Conservation (phyloP, 2,113 vertebrate genomes). For the Rhegmatorhina hoffmannsi region DNA sequence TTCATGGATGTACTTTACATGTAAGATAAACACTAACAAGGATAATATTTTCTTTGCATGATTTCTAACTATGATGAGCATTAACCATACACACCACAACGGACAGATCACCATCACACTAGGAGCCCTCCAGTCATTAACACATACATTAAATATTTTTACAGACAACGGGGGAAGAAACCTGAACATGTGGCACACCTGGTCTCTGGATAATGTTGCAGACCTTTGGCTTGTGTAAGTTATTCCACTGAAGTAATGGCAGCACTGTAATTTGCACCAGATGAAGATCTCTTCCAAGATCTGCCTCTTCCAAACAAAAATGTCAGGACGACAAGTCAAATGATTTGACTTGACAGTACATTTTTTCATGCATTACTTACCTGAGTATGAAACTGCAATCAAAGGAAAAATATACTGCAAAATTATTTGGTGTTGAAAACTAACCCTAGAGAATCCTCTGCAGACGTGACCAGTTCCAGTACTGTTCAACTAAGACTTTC, state of each 20-base stretch:
- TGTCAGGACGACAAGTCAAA: not conserved
- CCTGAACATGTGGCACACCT: not conserved
- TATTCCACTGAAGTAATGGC: constrained; percentile 25
- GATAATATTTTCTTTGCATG: not conserved
- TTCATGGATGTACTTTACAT: not conserved
- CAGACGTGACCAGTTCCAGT: not conserved
- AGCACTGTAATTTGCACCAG: not conserved
- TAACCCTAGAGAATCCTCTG: not conserved
- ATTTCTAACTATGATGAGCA: not conserved
- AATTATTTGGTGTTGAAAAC: not conserved
- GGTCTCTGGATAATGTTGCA: not conserved
- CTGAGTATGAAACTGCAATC: not conserved
- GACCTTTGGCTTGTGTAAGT: not conserved
- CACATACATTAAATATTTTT: not conserved
- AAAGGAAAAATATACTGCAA: not conserved
- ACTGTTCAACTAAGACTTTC: not conserved
- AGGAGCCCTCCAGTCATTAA: not conserved
- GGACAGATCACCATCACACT: not conserved
- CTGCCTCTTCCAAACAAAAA: constrained; percentile 5
- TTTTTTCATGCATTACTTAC: not conserved
- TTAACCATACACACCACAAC: not conserved
- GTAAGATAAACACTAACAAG: not conserved
- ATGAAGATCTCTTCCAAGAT: not conserved
- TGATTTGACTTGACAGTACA: not conserved
- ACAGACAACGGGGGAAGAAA: not conserved